These are phyloP conservation scores for Ophioderma brevispina DNA, from an alignment of 35 echinoderm and acorn worm species.

Conservation along the genomic window DNA sequence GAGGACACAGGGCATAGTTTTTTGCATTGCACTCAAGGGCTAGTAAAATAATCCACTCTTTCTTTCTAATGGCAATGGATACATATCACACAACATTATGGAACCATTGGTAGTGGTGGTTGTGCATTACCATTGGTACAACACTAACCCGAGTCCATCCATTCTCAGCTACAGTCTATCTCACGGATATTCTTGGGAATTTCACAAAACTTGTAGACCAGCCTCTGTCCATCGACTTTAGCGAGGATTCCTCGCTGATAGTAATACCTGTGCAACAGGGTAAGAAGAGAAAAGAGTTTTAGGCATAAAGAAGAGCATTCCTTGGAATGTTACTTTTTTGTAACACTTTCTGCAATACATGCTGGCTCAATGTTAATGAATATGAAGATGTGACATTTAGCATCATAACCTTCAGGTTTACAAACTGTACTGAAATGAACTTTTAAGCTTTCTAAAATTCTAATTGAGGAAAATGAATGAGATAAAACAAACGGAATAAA, in stretches of 20 bases:
- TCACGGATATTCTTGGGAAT: constrained; percentile 99
- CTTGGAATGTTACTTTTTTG: no score
- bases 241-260: constrained; percentile 96
- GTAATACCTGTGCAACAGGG: constrained; percentile 76
- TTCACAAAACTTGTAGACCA: constrained; percentile 99
- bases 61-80: neutral
- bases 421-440: no score
- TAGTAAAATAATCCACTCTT: neutral
- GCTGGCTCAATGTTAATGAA: neutral
- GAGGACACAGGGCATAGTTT: neutral
- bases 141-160: neutral
- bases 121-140: neutral
- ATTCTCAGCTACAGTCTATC: constrained; percentile 91
- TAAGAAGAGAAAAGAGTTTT: no score
- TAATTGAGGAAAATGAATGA: no score
- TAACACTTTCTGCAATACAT: neutral
- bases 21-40: neutral
- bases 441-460: no score
- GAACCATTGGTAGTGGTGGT: neutral
- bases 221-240: constrained; percentile 96
- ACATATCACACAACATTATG: neutral
- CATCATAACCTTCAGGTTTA: no score
- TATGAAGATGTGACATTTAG: no score
- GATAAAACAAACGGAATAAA: no score
- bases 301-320: no score